A percentile compares a stretch with the other conserved stretches of the same genome.
These are phyloP conservation scores for Bufo gargarizans DNA, from an alignment of 2,113 vertebrate genomes.

Conservation along the genomic window DNA sequence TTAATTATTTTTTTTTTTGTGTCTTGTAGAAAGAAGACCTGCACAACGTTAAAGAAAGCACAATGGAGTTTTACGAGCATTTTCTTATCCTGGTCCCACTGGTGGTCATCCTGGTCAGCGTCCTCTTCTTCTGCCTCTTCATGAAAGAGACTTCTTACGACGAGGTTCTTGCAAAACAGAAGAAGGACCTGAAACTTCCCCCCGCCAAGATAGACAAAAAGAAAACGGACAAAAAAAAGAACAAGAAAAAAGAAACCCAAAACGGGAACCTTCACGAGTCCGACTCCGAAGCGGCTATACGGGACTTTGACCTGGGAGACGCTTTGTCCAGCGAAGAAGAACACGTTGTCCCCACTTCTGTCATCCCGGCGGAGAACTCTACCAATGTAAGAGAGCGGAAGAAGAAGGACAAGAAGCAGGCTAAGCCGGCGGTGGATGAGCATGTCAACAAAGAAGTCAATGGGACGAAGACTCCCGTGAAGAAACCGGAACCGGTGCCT, in stretches of 20 bases:
- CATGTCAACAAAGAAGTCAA: constrained; percentile 77
- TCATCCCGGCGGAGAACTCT: constrained; percentile 69
- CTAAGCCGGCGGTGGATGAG: constrained; percentile 69
- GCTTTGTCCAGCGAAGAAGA: constrained; percentile 77
- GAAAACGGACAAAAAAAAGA: constrained; percentile 94
- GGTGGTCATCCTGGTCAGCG: constrained; percentile 91
- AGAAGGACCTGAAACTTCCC: constrained; percentile 85
- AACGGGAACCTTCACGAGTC: constrained; percentile 85
- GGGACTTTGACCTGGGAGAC: constrained; percentile 84
- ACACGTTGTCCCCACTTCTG: constrained; percentile 65
- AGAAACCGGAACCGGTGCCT: constrained; percentile 77
- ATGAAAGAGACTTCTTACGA: constrained; percentile 98
- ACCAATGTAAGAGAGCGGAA: constrained; percentile 82
- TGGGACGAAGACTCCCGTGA: constrained; percentile 80
- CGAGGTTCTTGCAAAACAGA: constrained; percentile 93
- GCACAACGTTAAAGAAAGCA: constrained; percentile 71
- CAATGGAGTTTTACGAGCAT: constrained; percentile 95
- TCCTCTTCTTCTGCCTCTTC: constrained; percentile 98
- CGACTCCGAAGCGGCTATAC: constrained; percentile 81
- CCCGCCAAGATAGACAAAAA: constrained; percentile 88
- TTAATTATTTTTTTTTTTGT: not conserved
- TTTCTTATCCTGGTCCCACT: constrained; percentile 92
- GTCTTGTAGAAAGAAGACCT: constrained; percentile 64
- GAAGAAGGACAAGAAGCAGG: constrained; percentile 90
- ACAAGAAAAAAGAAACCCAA: constrained; percentile 91